Conservation (phyloP, 1,140 invertebrate genomes). For the Scaptomyza hsui region DNA sequence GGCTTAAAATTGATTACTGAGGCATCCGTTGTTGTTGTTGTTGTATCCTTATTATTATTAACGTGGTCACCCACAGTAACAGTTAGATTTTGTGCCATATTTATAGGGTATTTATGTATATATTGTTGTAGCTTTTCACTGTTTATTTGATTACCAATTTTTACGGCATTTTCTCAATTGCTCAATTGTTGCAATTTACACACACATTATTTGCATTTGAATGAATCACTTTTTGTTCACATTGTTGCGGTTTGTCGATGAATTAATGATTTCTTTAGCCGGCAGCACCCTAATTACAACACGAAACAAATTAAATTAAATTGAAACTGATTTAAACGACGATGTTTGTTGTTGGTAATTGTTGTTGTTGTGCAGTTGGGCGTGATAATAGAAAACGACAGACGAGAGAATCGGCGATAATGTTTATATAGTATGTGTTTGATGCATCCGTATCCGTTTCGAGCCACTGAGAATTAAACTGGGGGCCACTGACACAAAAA, state of each 20-base stretch:
- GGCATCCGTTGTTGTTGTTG: constrained; percentile 12
- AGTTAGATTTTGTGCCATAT: constrained; percentile 67
- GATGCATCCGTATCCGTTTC: constrained; percentile 74
- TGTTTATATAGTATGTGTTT: constrained; percentile 36
- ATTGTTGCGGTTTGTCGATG: constrained; percentile 37
- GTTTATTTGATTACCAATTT: constrained; percentile 20
- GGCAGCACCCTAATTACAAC: constrained; percentile 68
- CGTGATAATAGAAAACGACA: constrained; percentile 64
- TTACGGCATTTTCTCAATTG: constrained; percentile 26
- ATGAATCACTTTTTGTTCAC: constrained; percentile 8
- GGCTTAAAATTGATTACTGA: constrained; percentile 62
- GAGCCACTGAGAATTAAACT: constrained; percentile 34
- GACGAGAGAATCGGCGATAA: constrained; percentile 44
- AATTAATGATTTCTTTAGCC: constrained; percentile 30
- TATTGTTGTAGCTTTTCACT: constrained; percentile 14
- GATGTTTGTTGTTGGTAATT: constrained; percentile 14
- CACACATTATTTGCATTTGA: constrained; percentile 6
- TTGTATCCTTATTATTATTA: neutral
- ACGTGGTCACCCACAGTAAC: constrained; percentile 47
- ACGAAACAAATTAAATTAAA: constrained; percentile 73
- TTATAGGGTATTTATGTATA: neutral
- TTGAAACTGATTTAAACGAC: constrained; percentile 69
- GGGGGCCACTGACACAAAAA: constrained; percentile 36
- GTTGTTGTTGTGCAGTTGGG: constrained; percentile 63
- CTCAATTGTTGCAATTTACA: constrained; percentile 11